Percentiles rank a stretch among this genome's conserved stretches.
Evolutionary conservation across 2,113 vertebrate species (phyloP).

Genomic region (Gorilla gorilla): DNA sequence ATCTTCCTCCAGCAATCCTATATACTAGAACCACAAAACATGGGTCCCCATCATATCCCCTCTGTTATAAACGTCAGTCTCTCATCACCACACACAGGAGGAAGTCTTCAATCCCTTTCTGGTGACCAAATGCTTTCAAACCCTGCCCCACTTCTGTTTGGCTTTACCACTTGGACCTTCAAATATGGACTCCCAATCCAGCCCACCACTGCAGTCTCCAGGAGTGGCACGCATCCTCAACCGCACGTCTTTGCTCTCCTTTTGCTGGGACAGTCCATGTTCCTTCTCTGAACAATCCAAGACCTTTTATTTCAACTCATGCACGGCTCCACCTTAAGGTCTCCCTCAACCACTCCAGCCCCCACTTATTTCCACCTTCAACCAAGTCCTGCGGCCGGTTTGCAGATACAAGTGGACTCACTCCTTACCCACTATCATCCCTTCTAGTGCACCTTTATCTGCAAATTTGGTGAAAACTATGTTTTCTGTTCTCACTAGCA

Average conservation of each 20-base stretch:
- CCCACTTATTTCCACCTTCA: neutral
- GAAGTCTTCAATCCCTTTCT: neutral
- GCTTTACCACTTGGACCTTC: neutral
- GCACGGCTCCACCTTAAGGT: neutral
- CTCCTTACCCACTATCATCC: too few relatives aligned
- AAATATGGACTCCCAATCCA: neutral
- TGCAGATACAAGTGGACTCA: neutral
- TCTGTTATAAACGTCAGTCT: neutral
- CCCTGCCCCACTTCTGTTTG: neutral
- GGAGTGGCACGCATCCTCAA: neutral
- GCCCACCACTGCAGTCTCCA: accelerated
- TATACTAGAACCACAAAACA: neutral
- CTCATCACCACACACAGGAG: neutral
- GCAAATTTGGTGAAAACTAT: neutral
- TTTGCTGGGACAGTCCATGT: neutral
- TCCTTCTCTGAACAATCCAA: neutral
- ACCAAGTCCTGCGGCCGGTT: neutral
- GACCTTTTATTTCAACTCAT: neutral
- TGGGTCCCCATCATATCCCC: accelerated
- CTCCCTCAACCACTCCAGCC: neutral
- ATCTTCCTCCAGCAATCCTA: neutral
- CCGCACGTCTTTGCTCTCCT: neutral
- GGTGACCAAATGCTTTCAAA: neutral
- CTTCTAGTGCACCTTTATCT: neutral
- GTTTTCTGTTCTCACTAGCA: neutral